Evolutionary conservation across 2,888 invertebrate species (phyloP), one percentile per base, ranked within the genome.

Genomic region (Lasioglossum leucozonium): DNA sequence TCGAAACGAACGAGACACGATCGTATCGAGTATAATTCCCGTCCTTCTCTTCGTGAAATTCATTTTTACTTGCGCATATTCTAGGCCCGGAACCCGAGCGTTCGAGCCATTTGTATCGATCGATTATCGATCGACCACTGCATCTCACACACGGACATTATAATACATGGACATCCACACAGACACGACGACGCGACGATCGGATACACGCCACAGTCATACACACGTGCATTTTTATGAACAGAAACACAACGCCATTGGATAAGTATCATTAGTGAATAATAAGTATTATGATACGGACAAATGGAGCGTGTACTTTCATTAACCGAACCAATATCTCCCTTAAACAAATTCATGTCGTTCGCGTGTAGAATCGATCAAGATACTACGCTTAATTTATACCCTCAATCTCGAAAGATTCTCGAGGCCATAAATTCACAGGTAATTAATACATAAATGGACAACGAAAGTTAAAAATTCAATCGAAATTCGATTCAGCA

Each of bases 211-310:
- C 11, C 55, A 55, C 55, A n/a, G 55, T 47, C 65, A 30, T 34
- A 69, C 72, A 74, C 58, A 74, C 65, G 85, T 79, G 78, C 86
- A 85, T 82, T 86, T 85, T 86, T 82, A 86, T 80, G 80, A 85
- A 84, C 58, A 40, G 69, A 79, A 79, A 67, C 65, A 22, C 34
- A 76, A 82, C 67, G 58, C 77, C 82, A 82, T 69, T 79, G 86
- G 81, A 82, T 78, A 79, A 85, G 86, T 85, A 85, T 86, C 85
- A 82, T 85, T 86, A 86, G 81, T 77, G 76, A 79, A 85, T 86
- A 86, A 81, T 85, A 85, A 86, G 86, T 85, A 81, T 77, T 86
- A 86, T 80, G 80, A 86, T 87, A 86, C 84, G 84, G 83, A 84
- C 51, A 86, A 44, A 13, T 42, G 16, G 4, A 77, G 72, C 16